These are phyloP conservation scores for Ischnura elegans DNA, from an alignment of 2,888 invertebrate species.

Conservation along the genomic window DNA sequence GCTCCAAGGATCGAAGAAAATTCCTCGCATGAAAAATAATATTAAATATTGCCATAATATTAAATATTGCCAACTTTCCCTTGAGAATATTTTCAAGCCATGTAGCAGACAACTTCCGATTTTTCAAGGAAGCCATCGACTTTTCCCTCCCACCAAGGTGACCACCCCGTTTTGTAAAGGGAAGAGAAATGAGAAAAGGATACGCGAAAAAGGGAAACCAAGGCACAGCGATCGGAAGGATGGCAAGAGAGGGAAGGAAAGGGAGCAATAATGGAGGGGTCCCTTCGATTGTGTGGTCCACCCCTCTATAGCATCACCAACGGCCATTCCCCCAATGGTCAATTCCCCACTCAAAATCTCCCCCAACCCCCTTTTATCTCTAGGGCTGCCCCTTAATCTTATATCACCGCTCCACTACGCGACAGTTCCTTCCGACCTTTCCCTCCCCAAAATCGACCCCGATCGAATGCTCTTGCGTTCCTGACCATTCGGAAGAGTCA, in stretches of 20 bases:
- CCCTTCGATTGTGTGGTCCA: background rate
- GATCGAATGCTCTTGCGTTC: too few species aligned
- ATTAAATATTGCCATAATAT: too few species aligned
- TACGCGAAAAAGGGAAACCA: background rate
- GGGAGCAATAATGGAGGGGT: conserved; percentile 24
- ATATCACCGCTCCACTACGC: background rate
- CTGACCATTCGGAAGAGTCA: background rate
- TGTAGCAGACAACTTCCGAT: too few species aligned
- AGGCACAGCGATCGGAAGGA: background rate
- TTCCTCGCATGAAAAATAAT: too few species aligned
- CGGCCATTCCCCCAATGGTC: background rate
- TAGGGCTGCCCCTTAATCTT: conserved; percentile 11
- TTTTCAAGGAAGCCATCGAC: too few species aligned
- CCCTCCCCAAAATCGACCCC: background rate
- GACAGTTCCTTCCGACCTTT: too few species aligned
- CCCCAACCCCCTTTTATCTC: background rate
- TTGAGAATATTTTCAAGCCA: too few species aligned
- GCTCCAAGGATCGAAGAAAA: too few species aligned
- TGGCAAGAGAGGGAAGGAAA: background rate
- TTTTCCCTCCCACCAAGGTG: too few species aligned
- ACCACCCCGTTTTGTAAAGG: too few species aligned
- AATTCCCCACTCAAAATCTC: background rate
- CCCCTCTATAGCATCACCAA: background rate
- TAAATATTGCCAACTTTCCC: too few species aligned
- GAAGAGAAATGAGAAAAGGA: too few species aligned